Evolutionary conservation across 2,888 invertebrate species (phyloP), one percentile per base, ranked within the genome.

Genomic region (Balanococcus diminutus): DNA sequence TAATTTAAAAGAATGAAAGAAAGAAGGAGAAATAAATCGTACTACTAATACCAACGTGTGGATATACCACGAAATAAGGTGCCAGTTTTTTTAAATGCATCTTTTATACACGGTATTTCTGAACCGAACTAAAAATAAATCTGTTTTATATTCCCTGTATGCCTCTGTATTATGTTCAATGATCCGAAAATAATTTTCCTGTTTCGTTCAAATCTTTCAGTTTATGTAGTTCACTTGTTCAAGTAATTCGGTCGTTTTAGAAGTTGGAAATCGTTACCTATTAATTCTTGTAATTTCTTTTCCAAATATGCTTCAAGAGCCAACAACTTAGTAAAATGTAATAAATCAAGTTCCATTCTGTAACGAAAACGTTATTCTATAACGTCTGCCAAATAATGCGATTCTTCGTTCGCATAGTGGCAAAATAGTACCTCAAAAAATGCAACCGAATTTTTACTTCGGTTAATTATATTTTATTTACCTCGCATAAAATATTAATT

Each of bases 141-240:
- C 36, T 79, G 36, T 79, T 67, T 79, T 79, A 79, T 79, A 79
- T 79, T 79, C 36, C 75, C 19, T 36, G 19, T 79, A 79, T 36
- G 75, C 36, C 36, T 79, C 75, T 36, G 32, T 36, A 79, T 79
- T 19, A 79, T 79, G 75, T 79, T 79, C 75, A 79, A 79, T 79
- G 75, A 79, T 79, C 75, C 75, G 75, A 79, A 79, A 79, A 79
- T 79, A 79, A 79, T 79, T 79, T 79, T 19, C 36, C 75, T 19
- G 75, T 79, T 79, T 79, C 75, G 75, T 72, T 72, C n/a, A 16
- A 79, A 79, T 79, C 36, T 19, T 36, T 79, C 56, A 22, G 36
- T 79, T 79, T 79, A 79, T 79, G 75, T 79, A 79, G 75, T 79
- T 79, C 75, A 79, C 75, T 79, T 79, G 75, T 79, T 79, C 32